A percentile compares a stretch with the other conserved stretches of the same genome.
These are phyloP conservation scores for Mamestra brassicae DNA, from an alignment of 2,888 invertebrate genomes.

Conservation along the genomic window DNA sequence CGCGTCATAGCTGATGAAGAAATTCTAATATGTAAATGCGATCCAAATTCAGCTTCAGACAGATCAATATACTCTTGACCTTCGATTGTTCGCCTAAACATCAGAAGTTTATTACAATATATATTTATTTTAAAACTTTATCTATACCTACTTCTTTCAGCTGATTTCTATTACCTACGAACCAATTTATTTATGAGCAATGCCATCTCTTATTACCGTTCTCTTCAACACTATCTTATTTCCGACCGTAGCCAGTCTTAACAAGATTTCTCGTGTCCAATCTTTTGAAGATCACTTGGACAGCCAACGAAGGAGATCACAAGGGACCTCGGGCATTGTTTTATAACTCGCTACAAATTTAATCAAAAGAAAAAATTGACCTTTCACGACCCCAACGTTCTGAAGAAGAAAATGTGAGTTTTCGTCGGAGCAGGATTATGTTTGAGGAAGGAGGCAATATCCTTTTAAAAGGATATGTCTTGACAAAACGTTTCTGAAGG, in stretches of 20 bases:
- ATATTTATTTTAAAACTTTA: too few species aligned
- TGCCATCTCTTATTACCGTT: neutral
- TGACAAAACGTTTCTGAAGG: slow-evolving; percentile 32
- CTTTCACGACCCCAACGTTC: slow-evolving; percentile 34
- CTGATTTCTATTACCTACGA: neutral
- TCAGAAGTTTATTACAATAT: too few species aligned
- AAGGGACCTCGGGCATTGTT: slow-evolving; percentile 45
- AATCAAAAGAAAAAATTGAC: slow-evolving; percentile 59
- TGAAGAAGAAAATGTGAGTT: slow-evolving; percentile 30
- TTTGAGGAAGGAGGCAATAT: slow-evolving; percentile 37
- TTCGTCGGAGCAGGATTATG: slow-evolving; percentile 15
- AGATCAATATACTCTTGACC: neutral
- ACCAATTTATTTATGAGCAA: neutral
- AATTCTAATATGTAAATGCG: neutral
- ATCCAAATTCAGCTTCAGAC: neutral
- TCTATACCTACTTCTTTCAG: too few species aligned
- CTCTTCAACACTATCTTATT: slow-evolving; percentile 24
- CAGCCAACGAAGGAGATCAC: slow-evolving; percentile 35
- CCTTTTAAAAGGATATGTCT: slow-evolving; percentile 37
- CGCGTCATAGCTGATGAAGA: neutral
- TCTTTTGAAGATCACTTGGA: slow-evolving; percentile 52
- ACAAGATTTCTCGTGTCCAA: slow-evolving; percentile 54
- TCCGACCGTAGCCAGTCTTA: slow-evolving; percentile 14
- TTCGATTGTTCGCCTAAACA: too few species aligned
- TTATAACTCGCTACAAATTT: slow-evolving; percentile 57